A percentile compares a stretch with the other conserved stretches of the same genome.
phyloP scores from a whole-genome alignment of 2,888 invertebrate genomes.

The Tuberolachnus salignus region DNA sequence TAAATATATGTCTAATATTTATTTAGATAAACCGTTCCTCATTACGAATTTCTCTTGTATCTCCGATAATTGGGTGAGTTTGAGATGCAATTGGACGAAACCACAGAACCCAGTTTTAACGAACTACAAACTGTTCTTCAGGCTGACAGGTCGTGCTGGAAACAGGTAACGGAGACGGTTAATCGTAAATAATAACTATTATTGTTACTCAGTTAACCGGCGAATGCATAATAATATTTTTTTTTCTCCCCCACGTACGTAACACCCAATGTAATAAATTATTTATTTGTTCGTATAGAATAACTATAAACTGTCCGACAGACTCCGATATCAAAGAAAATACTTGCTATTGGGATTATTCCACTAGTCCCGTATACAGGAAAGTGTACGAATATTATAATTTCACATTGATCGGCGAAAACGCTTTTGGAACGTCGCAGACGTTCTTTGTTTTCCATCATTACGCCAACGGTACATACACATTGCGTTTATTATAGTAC shows the following conservation, averaged over 20 bases:
- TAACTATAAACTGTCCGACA: conserved; percentile 60
- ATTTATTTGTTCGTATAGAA: conserved; percentile 54
- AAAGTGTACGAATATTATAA: conserved; percentile 66
- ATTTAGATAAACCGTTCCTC: conserved; percentile 23
- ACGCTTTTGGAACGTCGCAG: conserved; percentile 68
- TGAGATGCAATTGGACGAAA: conserved; percentile 77
- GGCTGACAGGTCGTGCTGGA: conserved; percentile 63
- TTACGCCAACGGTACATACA: conserved; percentile 43
- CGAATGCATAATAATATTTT: no score
- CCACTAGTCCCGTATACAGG: conserved; percentile 67
- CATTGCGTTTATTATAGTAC: background rate
- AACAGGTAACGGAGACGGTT: conserved; percentile 59
- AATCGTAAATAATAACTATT: no score
- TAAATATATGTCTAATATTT: background rate
- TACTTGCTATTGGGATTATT: conserved; percentile 65
- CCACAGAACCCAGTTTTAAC: conserved; percentile 69
- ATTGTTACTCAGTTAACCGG: no score
- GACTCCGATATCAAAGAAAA: conserved; percentile 60
- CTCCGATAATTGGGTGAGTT: conserved; percentile 74
- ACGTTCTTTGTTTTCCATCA: conserved; percentile 61
- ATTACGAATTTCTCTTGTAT: conserved; percentile 72
- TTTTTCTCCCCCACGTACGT: no score
- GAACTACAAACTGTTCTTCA: conserved; percentile 66
- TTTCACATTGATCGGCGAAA: conserved; percentile 69
- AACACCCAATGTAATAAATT: no score